Conservation (phyloP, 2,888 invertebrate genomes). For the Eristalis intricaria region DNA sequence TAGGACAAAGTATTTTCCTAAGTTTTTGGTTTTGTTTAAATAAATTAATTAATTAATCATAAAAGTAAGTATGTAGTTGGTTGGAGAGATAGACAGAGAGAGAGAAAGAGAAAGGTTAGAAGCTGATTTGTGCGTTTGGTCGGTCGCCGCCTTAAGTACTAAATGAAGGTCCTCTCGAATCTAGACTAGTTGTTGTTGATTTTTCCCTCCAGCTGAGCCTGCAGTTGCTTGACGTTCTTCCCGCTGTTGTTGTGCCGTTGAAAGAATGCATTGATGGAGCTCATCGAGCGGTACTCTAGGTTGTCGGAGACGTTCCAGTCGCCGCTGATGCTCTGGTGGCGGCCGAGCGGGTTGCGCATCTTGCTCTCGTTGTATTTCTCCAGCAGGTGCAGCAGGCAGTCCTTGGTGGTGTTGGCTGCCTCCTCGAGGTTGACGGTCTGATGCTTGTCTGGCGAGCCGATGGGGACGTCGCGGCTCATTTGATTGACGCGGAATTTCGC, state of each 20-base stretch:
- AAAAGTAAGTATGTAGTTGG: constrained; percentile 29
- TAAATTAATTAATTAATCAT: constrained; percentile 50
- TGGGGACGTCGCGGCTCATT: constrained; percentile 88
- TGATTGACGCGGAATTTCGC: constrained; percentile 86
- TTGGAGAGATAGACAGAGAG: constrained; percentile 20
- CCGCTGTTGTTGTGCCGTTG: constrained; percentile 83
- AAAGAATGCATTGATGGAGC: constrained; percentile 90
- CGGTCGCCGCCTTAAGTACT: constrained; percentile 27
- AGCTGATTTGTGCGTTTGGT: constrained; percentile 7
- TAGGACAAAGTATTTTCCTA: constrained; percentile 33
- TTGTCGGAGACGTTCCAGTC: constrained; percentile 89
- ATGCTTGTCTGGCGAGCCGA: constrained; percentile 84
- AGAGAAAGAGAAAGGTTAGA: constrained; percentile 5
- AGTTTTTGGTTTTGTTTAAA: constrained; percentile 54
- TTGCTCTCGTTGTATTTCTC: constrained; percentile 87
- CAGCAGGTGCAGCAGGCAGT: constrained; percentile 87
- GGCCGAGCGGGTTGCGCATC: constrained; percentile 82
- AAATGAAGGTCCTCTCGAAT: constrained; percentile 22
- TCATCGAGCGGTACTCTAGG: constrained; percentile 89
- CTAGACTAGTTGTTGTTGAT: constrained; percentile 34
- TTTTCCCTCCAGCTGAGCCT: constrained; percentile 80
- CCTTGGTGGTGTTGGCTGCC: constrained; percentile 88
- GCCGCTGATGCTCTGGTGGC: constrained; percentile 88
- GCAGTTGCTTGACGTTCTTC: constrained; percentile 78
- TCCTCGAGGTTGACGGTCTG: constrained; percentile 82